Evolutionary conservation across 2,888 invertebrate species (phyloP).

Genomic region (Andrena bucephala): DNA sequence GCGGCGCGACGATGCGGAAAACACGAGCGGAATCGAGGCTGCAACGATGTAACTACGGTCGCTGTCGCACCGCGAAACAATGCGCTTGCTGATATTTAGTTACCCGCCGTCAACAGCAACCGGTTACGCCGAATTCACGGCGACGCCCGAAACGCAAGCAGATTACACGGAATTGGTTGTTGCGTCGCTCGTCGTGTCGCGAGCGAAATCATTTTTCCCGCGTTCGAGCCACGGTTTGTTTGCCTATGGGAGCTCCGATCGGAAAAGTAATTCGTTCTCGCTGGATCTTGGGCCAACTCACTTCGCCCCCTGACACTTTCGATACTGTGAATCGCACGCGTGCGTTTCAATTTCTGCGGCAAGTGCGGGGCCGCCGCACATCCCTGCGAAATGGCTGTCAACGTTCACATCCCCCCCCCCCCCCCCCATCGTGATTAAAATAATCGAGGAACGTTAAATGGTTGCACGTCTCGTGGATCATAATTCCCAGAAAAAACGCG

Average conservation of each 20-base stretch:
- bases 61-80: conserved; percentile 56
- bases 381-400: too few species aligned
- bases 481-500: neutral
- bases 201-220: neutral
- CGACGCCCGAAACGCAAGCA: conserved; percentile 31
- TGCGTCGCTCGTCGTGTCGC: neutral
- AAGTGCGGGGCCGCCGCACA: too few species aligned
- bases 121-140: conserved; percentile 40
- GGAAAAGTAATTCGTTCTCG: conserved; percentile 8
- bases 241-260: neutral
- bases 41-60: conserved; percentile 46
- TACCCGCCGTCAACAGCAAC: conserved; percentile 46
- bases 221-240: neutral
- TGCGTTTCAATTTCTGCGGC: too few species aligned
- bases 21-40: conserved; percentile 15
- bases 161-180: conserved; percentile 53
- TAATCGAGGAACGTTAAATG: too few species aligned
- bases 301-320: neutral
- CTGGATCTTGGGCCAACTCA: neutral
- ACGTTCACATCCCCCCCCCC: too few species aligned
- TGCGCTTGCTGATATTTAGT: conserved; percentile 50
- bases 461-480: neutral
- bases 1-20: conserved; percentile 6
- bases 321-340: too few species aligned
- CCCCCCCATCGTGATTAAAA: too few species aligned